Evolutionary conservation across 2,113 vertebrate genomes (phyloP), one percentile per base, ranked within the genome.

Genomic region (Drymodes brunneopygia): DNA sequence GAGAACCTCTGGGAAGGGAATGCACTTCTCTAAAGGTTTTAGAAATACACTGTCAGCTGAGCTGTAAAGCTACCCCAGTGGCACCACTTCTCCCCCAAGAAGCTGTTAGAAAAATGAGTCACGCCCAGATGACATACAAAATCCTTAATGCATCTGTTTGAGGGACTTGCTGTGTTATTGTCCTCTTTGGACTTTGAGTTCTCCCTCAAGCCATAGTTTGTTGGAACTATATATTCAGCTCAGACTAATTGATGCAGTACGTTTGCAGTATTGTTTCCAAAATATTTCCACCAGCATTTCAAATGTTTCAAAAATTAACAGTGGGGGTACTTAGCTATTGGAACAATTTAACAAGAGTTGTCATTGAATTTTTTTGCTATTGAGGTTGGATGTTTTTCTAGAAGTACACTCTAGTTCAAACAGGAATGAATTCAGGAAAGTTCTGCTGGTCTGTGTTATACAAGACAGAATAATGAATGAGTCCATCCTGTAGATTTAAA

Each of bases 171-270:
- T 96, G 95, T 90, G 95, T 96, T 96, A 96, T 96, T 96, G 96
- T 96, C 94, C 90, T 97, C 91, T 92, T 95, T 91, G 89, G 96
- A 95, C 73, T 96, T 85, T 7, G 83, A 95, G 91, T 92, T 92
- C 81, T 79, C 96, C 96, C 94, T 96, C 93, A 86, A 96, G 95
- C 93, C 92, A 96, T 86, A 88, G 75, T 95, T 97, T 94, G 92
- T 87, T 97, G 94, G 95, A 97, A 96, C 93, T 94, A 96, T 96
- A 95, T 96, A 95, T 95, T 95, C 90, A 96, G 88, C 88, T 94
- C 75, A 94, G 69, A 71, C 80, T 94, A 96, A 97, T 94, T 93
- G 92, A 96, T 96, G 94, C 96, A 97, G 95, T 95, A 94, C 90
- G 48, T 94, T 90, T 95, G 85, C 94, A 96, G 90, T 45, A 94